Evolutionary conservation across 2,113 vertebrate species (phyloP).

Genomic region (Poeciliopsis retropinna): DNA sequence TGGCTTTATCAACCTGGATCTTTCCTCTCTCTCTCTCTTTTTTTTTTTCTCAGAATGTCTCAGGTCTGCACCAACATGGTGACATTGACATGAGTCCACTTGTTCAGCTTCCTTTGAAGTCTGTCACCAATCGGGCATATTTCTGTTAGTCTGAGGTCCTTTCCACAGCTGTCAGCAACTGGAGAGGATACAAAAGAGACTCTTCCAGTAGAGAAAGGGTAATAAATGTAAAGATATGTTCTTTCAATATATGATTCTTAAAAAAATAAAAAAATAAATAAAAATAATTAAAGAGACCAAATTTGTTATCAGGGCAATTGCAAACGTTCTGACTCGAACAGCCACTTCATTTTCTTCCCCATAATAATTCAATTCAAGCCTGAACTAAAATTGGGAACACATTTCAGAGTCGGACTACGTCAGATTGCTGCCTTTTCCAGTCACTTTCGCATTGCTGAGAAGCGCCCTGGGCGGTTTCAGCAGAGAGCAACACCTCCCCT

Average conservation of each 20-base stretch:
- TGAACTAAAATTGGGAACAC: background rate
- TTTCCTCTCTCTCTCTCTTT: no score
- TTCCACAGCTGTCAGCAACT: background rate
- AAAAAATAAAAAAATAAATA: background rate
- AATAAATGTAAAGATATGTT: background rate
- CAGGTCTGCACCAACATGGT: background rate
- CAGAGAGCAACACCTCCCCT: conserved; percentile 54
- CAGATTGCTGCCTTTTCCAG: background rate
- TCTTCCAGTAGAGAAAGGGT: background rate
- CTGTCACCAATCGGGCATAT: background rate
- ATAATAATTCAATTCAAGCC: background rate
- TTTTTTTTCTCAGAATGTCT: background rate
- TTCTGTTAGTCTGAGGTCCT: background rate
- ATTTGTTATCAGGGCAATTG: background rate
- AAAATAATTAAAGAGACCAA: background rate
- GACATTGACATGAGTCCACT: background rate
- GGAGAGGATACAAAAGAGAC: background rate
- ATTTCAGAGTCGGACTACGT: background rate
- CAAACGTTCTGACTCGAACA: background rate
- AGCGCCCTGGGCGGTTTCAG: conserved; percentile 61
- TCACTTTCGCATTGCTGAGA: conserved; percentile 15
- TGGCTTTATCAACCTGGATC: conserved; percentile 1
- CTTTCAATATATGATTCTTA: background rate
- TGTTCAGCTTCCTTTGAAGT: background rate
- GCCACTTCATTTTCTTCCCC: background rate